These are phyloP conservation scores for Matsumyia berberina DNA, from an alignment of 2,888 invertebrate genomes.

Conservation along the genomic window DNA sequence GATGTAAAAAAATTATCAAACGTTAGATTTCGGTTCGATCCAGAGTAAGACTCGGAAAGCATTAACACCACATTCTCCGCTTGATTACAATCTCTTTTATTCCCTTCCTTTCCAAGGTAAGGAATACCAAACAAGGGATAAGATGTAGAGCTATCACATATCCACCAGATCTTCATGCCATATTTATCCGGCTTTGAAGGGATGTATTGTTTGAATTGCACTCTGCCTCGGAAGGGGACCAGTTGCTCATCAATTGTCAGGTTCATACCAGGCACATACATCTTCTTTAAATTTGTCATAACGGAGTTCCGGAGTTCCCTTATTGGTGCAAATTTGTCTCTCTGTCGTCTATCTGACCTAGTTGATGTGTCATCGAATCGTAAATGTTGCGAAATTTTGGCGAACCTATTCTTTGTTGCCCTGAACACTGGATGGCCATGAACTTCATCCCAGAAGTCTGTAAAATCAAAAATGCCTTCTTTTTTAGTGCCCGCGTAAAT, in stretches of 20 bases:
- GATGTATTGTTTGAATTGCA: slow-evolving; percentile 5
- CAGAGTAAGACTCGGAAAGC: slow-evolving; percentile 25
- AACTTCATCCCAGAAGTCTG: slow-evolving; percentile 35
- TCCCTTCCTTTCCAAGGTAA: slow-evolving; percentile 25
- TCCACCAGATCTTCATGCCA: slow-evolving; percentile 49
- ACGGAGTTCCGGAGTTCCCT: slow-evolving; percentile 14
- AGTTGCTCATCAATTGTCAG: slow-evolving; percentile 45
- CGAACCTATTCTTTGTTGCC: slow-evolving; percentile 37
- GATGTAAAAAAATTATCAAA: slow-evolving; percentile 28
- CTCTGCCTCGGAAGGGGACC: slow-evolving; percentile 37
- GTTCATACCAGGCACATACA: slow-evolving; percentile 26
- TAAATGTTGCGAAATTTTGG: slow-evolving; percentile 21
- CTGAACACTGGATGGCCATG: slow-evolving; percentile 32
- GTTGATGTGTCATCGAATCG: slow-evolving; percentile 32
- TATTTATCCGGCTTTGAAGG: slow-evolving; percentile 40
- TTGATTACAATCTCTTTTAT: slow-evolving; percentile 13
- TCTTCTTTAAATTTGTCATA: slow-evolving; percentile 24
- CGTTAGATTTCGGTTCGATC: slow-evolving; percentile 25
- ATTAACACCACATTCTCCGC: slow-evolving; percentile 26
- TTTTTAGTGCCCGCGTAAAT: slow-evolving; percentile 21
- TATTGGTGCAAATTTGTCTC: slow-evolving; percentile 19
- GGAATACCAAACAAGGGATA: slow-evolving; percentile 29
- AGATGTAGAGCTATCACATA: slow-evolving; percentile 16
- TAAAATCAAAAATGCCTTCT: slow-evolving; percentile 26
- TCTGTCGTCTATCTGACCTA: slow-evolving; percentile 12